These are phyloP conservation scores for Drosophila mojavensis DNA, from an alignment of 1,140 invertebrate species.

Conservation along the genomic window DNA sequence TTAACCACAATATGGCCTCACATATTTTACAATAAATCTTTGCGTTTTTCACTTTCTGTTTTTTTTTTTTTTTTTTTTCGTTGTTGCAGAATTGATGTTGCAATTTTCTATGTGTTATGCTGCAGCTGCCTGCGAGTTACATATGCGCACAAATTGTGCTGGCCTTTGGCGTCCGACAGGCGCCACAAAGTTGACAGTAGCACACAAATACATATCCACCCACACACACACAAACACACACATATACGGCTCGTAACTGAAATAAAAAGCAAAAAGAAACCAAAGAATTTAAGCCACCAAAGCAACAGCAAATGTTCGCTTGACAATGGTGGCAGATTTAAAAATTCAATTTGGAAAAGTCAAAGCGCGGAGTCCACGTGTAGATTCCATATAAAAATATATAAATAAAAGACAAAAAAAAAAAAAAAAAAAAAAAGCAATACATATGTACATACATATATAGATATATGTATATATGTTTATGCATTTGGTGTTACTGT, in stretches of 20 bases:
- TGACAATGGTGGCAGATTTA: conserved; percentile 52
- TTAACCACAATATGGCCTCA: conserved; percentile 54
- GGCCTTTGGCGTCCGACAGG: conserved; percentile 50
- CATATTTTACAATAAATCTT: conserved; percentile 37
- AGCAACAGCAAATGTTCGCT: conserved; percentile 21
- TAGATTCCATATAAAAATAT: not conserved
- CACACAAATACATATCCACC: conserved; percentile 2
- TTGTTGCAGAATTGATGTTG: conserved; percentile 52
- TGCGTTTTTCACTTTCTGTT: conserved; percentile 19
- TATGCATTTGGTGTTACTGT: conserved; percentile 21
- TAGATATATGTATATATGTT: not conserved
- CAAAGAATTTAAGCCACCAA: conserved; percentile 27
- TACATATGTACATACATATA: not conserved
- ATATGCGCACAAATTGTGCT: conserved; percentile 63
- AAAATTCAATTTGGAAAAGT: conserved; percentile 74
- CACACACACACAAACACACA: not conserved
- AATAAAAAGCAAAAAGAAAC: conserved; percentile 11
- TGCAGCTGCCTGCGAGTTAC: conserved; percentile 43
- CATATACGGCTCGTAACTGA: conserved; percentile 2
- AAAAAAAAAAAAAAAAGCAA: too few species aligned
- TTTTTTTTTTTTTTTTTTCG: not conserved
- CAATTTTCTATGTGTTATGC: conserved; percentile 72
- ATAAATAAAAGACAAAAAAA: conserved; percentile 2
- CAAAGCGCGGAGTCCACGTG: conserved; percentile 12
- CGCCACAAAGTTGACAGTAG: conserved; percentile 37